Conservation (phyloP, 2,888 invertebrate genomes). For the Neria commutata region DNA sequence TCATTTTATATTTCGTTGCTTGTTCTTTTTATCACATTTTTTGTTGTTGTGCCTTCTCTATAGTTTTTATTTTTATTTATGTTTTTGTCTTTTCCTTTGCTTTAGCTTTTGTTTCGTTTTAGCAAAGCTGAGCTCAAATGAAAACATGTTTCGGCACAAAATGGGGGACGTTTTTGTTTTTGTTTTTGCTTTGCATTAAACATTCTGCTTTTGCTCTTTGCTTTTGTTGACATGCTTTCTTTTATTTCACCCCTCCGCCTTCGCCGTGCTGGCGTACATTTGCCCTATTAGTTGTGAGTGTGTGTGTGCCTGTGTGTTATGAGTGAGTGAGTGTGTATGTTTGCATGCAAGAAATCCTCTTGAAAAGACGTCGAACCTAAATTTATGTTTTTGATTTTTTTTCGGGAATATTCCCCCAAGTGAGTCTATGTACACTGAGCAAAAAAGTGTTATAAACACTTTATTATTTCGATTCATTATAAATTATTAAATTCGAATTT, state of each 20-base stretch:
- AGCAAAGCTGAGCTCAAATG: conserved; percentile 27
- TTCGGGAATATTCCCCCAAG: no score
- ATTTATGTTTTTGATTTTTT: conserved; percentile 30
- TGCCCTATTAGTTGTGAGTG: no score
- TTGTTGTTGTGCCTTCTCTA: not conserved
- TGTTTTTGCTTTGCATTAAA: not conserved
- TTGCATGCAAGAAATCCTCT: conserved; percentile 36
- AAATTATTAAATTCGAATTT: no score
- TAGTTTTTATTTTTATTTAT: not conserved
- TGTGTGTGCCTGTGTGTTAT: no score
- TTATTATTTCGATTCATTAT: no score
- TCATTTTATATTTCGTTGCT: conserved; percentile 4
- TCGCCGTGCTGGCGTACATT: no score
- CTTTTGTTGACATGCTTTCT: conserved; percentile 36
- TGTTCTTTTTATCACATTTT: conserved; percentile 5
- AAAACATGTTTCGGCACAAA: conserved; percentile 21
- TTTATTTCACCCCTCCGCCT: conserved; percentile 31
- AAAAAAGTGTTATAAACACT: no score
- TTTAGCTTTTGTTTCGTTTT: conserved; percentile 29
- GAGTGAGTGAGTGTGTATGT: no score
- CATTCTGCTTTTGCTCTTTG: conserved; percentile 23
- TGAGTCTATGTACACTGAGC: no score
- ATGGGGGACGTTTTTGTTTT: conserved; percentile 33
- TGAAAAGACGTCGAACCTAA: conserved; percentile 49
- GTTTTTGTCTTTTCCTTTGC: conserved; percentile 18